A percentile compares a stretch with the other conserved stretches of the same genome.
phyloP scores from a whole-genome alignment of 2,113 vertebrate genomes.

The Melospiza melodia region DNA sequence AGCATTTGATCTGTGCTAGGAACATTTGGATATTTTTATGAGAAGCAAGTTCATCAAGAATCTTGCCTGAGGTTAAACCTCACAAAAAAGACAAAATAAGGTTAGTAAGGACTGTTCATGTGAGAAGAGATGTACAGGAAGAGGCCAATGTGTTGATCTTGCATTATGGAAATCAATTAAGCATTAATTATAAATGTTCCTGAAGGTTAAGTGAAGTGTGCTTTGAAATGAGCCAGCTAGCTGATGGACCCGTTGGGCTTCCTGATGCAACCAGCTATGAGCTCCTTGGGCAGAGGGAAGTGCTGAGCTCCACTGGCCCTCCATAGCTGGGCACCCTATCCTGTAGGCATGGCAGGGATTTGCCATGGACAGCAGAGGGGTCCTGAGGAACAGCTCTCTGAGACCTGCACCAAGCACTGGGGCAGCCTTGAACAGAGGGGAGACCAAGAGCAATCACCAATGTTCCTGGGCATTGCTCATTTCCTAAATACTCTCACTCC shows the following conservation, averaged over 20 bases:
- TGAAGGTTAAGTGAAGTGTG: conserved; percentile 65
- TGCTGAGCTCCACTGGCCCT: not conserved
- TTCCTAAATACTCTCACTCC: not conserved
- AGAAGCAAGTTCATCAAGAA: conserved; percentile 50
- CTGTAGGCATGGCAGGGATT: fast-evolving
- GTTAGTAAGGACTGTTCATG: conserved; percentile 54
- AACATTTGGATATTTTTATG: conserved; percentile 65
- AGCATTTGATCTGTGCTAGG: conserved; percentile 44
- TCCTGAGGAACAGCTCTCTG: not conserved
- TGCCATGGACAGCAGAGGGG: not conserved
- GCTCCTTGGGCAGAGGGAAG: not conserved
- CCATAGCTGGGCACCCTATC: not conserved
- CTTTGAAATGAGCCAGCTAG: conserved; percentile 20
- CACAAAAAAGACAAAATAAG: conserved; percentile 65
- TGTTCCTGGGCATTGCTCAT: not conserved
- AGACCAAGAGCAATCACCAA: not conserved
- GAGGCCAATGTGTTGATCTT: conserved; percentile 60
- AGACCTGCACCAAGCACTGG: no score
- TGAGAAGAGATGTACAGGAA: conserved; percentile 60
- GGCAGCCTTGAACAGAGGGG: not conserved
- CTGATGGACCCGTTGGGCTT: not conserved
- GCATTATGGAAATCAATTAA: conserved; percentile 71
- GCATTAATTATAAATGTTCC: conserved; percentile 66
- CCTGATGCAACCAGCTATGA: not conserved
- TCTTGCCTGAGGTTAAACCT: conserved; percentile 60